Percentiles rank a stretch among this genome's conserved stretches.
These are phyloP conservation scores for Dynastes hyllus DNA, from an alignment of 2,888 invertebrate genomes.

Conservation along the genomic window DNA sequence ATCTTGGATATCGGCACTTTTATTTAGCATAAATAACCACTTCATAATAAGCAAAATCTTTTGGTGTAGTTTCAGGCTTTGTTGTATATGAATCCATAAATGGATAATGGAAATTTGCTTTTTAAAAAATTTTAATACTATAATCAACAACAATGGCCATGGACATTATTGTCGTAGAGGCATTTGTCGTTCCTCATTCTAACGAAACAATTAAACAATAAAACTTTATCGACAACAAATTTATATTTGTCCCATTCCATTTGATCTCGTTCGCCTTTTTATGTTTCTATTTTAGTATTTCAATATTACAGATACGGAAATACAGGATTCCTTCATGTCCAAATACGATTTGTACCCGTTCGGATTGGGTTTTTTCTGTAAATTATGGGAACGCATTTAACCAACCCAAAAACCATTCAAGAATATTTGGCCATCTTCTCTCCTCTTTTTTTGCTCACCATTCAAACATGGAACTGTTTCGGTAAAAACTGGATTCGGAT, in stretches of 20 bases:
- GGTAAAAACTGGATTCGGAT: conserved; percentile 64
- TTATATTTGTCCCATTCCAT: conserved; percentile 42
- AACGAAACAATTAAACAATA: conserved; percentile 46
- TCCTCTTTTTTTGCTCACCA: conserved; percentile 53
- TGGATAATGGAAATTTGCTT: no score
- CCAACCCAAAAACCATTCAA: conserved; percentile 60
- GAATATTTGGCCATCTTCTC: conserved; percentile 51
- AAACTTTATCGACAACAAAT: conserved; percentile 46
- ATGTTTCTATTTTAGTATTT: conserved; percentile 47
- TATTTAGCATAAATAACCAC: no score
- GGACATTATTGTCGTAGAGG: conserved; percentile 25
- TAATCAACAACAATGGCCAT: background rate
- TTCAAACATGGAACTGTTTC: conserved; percentile 62
- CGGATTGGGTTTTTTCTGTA: conserved; percentile 55
- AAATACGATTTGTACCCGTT: conserved; percentile 60
- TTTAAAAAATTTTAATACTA: no score
- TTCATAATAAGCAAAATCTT: no score
- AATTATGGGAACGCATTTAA: conserved; percentile 60
- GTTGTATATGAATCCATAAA: no score
- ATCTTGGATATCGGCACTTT: no score
- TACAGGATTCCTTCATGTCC: conserved; percentile 56
- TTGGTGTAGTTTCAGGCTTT: no score
- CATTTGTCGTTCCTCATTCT: conserved; percentile 36
- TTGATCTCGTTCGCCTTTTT: conserved; percentile 39
- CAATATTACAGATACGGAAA: conserved; percentile 48